Evolutionary conservation across 1,140 invertebrate genomes (phyloP).

Genomic region (Tetramorium parvispinum): DNA sequence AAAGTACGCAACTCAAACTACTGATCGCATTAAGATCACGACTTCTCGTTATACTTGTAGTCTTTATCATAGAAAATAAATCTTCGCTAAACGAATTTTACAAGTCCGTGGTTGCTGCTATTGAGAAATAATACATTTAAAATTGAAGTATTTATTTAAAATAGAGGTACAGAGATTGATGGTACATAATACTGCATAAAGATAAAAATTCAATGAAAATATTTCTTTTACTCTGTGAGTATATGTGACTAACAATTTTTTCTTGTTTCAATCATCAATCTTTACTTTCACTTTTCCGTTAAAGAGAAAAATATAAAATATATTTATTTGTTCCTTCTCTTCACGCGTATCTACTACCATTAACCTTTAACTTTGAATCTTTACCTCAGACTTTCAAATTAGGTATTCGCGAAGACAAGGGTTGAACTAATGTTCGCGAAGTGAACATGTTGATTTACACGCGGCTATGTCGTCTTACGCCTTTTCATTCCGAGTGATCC

Average conservation of each 20-base stretch:
- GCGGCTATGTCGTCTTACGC: not conserved
- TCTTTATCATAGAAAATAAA: not conserved
- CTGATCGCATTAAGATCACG: conserved; percentile 24
- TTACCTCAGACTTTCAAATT: conserved; percentile 11
- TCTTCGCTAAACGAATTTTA: conserved; percentile 7
- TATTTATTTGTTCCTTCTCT: not conserved
- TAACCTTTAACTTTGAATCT: not conserved
- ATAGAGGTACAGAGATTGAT: not conserved
- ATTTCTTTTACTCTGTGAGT: not conserved
- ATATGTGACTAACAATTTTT: not conserved
- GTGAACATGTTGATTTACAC: conserved; percentile 37
- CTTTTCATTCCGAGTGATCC: conserved; percentile 16
- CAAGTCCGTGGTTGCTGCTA: not conserved
- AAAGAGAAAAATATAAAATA: not conserved
- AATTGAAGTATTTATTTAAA: not conserved
- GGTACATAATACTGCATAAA: not conserved
- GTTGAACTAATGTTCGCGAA: not conserved
- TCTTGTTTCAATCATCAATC: not conserved
- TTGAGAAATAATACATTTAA: conserved; percentile 24
- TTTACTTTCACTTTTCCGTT: not conserved
- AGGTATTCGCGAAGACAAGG: not conserved
- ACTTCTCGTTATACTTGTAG: conserved; percentile 4
- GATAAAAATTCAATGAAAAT: not conserved
- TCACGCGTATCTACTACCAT: not conserved
- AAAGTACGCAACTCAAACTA: conserved; percentile 36